Conservation (phyloP, 1,140 invertebrate genomes). For the Pissodes strobi region DNA sequence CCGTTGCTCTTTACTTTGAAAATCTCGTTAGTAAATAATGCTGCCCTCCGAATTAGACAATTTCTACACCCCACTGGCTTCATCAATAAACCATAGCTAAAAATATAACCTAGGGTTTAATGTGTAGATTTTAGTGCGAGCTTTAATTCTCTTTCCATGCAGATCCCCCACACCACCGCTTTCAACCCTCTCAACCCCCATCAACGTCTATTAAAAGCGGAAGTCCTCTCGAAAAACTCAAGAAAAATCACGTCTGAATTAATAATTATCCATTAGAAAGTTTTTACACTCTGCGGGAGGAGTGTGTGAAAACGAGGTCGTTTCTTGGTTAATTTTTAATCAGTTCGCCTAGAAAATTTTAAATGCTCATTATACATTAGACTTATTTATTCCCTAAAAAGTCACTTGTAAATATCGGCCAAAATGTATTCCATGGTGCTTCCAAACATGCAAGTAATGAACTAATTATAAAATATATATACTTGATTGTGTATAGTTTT, state of each 20-base stretch:
- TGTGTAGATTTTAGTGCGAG: conserved; percentile 8
- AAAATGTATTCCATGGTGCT: too few relatives aligned
- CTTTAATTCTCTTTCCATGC: conserved; percentile 24
- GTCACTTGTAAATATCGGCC: too few relatives aligned
- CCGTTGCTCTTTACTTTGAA: too few relatives aligned
- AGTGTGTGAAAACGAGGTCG: conserved; percentile 4
- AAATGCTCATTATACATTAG: too few relatives aligned
- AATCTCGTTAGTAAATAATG: too few relatives aligned
- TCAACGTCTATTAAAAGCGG: conserved; percentile 34
- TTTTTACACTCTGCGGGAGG: conserved; percentile 10
- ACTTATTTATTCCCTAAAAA: too few relatives aligned
- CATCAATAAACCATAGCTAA: conserved; percentile 12
- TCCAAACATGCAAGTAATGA: too few relatives aligned
- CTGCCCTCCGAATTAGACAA: too few relatives aligned
- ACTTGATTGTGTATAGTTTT: too few relatives aligned
- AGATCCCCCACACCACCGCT: conserved; percentile 27
- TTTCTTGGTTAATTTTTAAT: conserved; percentile 6
- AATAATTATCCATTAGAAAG: conserved; percentile 30
- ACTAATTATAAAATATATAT: too few relatives aligned
- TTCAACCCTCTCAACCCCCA: conserved; percentile 34
- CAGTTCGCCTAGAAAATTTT: background rate
- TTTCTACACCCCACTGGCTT: too few relatives aligned
- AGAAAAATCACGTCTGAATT: conserved; percentile 35
- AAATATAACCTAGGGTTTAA: conserved; percentile 2
- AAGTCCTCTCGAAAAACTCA: conserved; percentile 27